These are phyloP conservation scores for Leptinotarsa texana DNA, from an alignment of 1,140 invertebrate genomes.

Conservation along the genomic window DNA sequence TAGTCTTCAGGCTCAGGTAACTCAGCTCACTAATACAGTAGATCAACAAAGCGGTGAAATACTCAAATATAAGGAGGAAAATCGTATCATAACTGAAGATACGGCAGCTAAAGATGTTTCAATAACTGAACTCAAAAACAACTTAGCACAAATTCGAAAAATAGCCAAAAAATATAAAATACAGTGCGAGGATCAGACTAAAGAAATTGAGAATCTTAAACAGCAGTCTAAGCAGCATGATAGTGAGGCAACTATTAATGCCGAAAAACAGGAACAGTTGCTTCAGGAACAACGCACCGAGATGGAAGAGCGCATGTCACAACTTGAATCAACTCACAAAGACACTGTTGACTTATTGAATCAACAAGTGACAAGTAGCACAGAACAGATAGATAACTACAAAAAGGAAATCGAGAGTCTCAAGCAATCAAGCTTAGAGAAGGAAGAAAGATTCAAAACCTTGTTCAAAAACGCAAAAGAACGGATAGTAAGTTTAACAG, in stretches of 20 bases:
- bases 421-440: conserved; percentile 65
- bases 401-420: conserved; percentile 73
- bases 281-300: conserved; percentile 61
- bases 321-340: conserved; percentile 56
- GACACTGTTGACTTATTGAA: conserved; percentile 67
- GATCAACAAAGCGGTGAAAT: conserved; percentile 60
- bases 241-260: conserved; percentile 44
- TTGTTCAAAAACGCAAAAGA: conserved; percentile 73
- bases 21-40: conserved; percentile 62
- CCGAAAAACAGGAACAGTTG: conserved; percentile 55
- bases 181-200: conserved; percentile 75
- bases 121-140: conserved; percentile 75
- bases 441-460: conserved; percentile 74
- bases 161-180: conserved; percentile 92
- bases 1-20: conserved; percentile 54
- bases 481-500: conserved; percentile 70
- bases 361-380: conserved; percentile 60
- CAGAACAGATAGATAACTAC: conserved; percentile 68
- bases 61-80: conserved; percentile 64
- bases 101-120: conserved; percentile 68
- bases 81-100: conserved; percentile 70
- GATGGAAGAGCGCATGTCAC: conserved; percentile 54
- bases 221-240: conserved; percentile 54
- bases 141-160: conserved; percentile 81
- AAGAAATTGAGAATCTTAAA: conserved; percentile 65